These are phyloP conservation scores for Ifrita kowaldi DNA, from an alignment of 2,113 vertebrate species.

Conservation along the genomic window DNA sequence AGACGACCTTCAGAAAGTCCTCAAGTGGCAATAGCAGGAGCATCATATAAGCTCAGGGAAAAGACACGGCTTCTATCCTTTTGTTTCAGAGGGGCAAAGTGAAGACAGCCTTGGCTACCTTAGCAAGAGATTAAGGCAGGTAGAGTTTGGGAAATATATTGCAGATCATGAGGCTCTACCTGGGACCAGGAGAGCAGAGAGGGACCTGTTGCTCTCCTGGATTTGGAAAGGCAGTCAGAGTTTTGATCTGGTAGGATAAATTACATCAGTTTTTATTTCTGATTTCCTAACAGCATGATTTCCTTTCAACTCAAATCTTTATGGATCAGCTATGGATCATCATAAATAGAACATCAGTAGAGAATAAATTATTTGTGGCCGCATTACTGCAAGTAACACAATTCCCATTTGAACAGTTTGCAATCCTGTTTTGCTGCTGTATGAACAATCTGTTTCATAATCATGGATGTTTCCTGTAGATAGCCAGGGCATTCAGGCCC, in stretches of 20 bases:
- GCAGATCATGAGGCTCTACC: not conserved
- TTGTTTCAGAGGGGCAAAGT: not conserved
- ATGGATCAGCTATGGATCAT: not conserved
- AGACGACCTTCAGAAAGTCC: not conserved
- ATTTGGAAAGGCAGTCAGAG: not conserved
- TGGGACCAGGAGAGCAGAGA: not conserved
- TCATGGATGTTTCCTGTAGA: not conserved
- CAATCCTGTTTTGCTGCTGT: not conserved
- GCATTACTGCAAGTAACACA: not conserved
- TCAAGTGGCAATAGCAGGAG: not conserved
- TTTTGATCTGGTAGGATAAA: not conserved
- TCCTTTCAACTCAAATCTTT: not conserved
- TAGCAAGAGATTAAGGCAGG: not conserved
- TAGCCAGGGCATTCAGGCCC: not conserved
- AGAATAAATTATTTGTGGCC: not conserved
- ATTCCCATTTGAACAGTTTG: not conserved
- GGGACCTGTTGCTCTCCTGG: too few relatives aligned
- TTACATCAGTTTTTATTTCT: not conserved
- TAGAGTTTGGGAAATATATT: not conserved
- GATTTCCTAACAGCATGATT: not conserved
- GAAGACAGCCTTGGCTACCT: not conserved
- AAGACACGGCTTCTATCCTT: not conserved
- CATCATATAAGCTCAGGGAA: not conserved
- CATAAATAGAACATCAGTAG: not conserved
- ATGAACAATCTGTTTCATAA: not conserved